Evolutionary conservation across 2,797 vertebrate species (phyloP).

Genomic region (Phrynocephalus vlangalii): DNA sequence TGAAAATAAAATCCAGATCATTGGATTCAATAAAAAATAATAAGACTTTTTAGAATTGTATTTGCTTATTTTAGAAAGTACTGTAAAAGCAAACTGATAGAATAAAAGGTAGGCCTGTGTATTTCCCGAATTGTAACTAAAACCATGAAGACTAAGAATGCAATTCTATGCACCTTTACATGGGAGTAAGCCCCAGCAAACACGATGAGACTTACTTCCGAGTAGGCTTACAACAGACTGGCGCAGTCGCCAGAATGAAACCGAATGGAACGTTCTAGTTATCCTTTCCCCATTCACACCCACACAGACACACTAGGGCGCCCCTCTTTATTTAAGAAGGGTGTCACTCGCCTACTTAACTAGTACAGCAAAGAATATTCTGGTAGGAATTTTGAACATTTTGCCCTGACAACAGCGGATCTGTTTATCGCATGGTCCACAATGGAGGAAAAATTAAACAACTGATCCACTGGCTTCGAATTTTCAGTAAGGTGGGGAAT

Average conservation of each 20-base stretch:
- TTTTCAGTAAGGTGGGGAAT: too few species aligned
- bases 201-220: background rate
- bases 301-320: too few species aligned
- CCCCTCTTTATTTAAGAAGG: background rate
- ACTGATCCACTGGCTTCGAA: too few species aligned
- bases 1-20: slow-evolving; percentile 33
- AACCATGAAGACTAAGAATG: background rate
- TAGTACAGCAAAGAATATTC: background rate
- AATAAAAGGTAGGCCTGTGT: background rate
- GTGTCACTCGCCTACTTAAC: background rate
- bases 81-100: background rate
- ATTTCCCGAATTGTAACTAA: slow-evolving; percentile 28
- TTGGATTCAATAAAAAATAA: slow-evolving; percentile 66
- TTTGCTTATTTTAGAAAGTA: slow-evolving; percentile 22
- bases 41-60: slow-evolving; percentile 28
- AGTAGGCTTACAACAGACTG: too few species aligned
- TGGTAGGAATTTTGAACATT: too few species aligned
- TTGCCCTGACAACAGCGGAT: background rate
- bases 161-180: background rate
- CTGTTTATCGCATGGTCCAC: background rate
- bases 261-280: too few species aligned
- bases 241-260: too few species aligned
- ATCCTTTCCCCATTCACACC: too few species aligned
- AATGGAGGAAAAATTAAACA: background rate
- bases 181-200: too few species aligned